Evolutionary conservation across 2,797 vertebrate species (phyloP).

Genomic region (Hyperoplus lanceolatus): DNA sequence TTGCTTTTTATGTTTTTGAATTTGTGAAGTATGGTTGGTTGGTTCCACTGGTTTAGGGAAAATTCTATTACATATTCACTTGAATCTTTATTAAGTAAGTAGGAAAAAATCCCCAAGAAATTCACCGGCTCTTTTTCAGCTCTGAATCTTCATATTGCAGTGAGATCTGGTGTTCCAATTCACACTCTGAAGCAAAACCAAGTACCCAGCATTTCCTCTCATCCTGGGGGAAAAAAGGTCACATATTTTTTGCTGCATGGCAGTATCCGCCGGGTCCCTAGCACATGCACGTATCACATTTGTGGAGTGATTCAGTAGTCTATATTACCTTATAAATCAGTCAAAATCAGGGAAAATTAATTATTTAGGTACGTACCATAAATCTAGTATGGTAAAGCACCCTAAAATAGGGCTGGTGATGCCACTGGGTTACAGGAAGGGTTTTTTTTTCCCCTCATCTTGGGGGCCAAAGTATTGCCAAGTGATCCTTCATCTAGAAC

Average conservation of each 20-base stretch:
- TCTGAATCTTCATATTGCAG: not conserved
- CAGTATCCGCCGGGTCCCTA: not conserved
- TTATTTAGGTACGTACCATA: slow-evolving; percentile 42
- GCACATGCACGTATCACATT: slow-evolving; percentile 37
- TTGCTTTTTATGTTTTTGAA: not conserved
- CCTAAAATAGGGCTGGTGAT: slow-evolving; percentile 11
- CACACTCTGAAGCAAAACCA: slow-evolving; percentile 2
- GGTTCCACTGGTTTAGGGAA: not conserved
- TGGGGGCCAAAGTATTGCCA: slow-evolving; percentile 8
- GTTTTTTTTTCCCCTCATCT: slow-evolving; percentile 21
- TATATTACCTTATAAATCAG: slow-evolving; percentile 51
- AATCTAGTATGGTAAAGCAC: slow-evolving; percentile 28
- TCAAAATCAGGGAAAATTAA: slow-evolving; percentile 32
- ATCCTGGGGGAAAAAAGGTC: slow-evolving; percentile 15
- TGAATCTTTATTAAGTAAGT: too few relatives aligned
- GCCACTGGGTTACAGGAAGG: not conserved
- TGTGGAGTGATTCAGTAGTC: slow-evolving; percentile 32
- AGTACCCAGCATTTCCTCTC: slow-evolving; percentile 4
- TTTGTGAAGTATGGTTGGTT: not conserved
- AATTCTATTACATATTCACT: not conserved
- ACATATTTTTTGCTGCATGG: slow-evolving; percentile 5
- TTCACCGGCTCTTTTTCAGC: not conserved
- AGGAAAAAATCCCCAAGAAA: too few relatives aligned
- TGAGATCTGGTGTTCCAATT: not conserved
- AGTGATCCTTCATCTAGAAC: slow-evolving; percentile 52